phyloP scores from a whole-genome alignment of 2,113 vertebrate genomes.

The Sturnus vulgaris region DNA sequence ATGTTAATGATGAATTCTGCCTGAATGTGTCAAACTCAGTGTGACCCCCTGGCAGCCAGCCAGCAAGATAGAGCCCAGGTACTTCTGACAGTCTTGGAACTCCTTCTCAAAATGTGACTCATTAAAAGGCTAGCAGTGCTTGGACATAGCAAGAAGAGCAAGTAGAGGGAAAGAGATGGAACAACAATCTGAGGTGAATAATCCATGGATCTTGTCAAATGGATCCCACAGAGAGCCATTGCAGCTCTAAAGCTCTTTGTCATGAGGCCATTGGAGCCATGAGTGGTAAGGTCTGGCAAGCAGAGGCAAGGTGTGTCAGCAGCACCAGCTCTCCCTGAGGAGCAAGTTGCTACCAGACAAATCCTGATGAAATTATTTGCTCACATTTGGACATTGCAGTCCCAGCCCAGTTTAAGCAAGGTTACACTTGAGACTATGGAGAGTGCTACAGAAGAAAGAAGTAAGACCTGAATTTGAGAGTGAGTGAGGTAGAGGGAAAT shows the following conservation, averaged over 20 bases:
- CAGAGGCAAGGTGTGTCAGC: rapidly evolving
- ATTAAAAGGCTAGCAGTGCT: background rate
- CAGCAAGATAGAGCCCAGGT: background rate
- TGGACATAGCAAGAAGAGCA: background rate
- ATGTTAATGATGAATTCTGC: background rate
- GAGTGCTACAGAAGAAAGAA: background rate
- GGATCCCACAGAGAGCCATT: background rate
- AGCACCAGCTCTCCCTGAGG: background rate
- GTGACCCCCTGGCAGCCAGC: background rate
- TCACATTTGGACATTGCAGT: background rate
- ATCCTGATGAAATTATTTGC: background rate
- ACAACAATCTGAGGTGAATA: background rate
- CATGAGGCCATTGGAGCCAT: background rate
- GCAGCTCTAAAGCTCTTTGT: background rate
- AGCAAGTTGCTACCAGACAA: background rate
- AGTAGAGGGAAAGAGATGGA: background rate
- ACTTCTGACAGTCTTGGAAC: background rate
- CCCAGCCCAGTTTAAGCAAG: background rate
- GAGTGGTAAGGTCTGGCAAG: background rate
- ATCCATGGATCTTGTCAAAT: background rate
- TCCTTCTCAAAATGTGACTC: background rate
- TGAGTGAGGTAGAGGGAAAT: background rate
- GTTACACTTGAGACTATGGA: background rate
- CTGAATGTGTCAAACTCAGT: rapidly evolving
- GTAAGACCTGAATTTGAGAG: background rate